Conservation (phyloP, 2,797 vertebrate species). For the Decapterus maruadsi region DNA sequence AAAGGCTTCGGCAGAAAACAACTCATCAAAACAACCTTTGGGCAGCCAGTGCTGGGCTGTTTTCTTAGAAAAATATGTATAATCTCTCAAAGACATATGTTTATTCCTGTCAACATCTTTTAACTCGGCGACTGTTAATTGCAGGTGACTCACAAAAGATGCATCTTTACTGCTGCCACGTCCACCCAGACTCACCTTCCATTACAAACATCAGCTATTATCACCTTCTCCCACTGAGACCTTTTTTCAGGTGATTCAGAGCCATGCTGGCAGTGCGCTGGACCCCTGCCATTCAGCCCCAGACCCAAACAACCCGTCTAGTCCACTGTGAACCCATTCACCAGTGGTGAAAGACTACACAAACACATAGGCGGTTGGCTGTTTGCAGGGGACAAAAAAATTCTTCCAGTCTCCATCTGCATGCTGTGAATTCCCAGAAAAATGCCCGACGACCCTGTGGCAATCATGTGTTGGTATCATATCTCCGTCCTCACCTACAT, state of each 20-base stretch:
- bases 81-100: conserved; percentile 10
- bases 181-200: conserved; percentile 24
- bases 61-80: conserved; percentile 30
- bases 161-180: conserved; percentile 17
- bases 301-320: conserved; percentile 53
- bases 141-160: conserved; percentile 42
- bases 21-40: conserved; percentile 10
- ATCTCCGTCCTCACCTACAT: conserved; percentile 87
- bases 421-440: conserved; percentile 8
- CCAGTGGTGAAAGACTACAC: conserved; percentile 28
- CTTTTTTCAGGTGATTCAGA: conserved; percentile 35
- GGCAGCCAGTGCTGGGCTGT: conserved; percentile 11
- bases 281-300: conserved; percentile 35
- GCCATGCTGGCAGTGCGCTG: conserved; percentile 36
- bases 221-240: conserved; percentile 19
- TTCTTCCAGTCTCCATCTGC: conserved; percentile 3
- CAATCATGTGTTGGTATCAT: neutral
- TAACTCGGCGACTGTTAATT: conserved; percentile 19
- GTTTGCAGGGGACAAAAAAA: conserved; percentile 35
- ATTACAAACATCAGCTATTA: conserved; percentile 32
- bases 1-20: conserved; percentile 7
- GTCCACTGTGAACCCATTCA: conserved; percentile 44
- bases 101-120: conserved; percentile 21
- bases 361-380: conserved; percentile 30
- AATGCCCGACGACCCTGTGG: neutral